These are phyloP conservation scores for Mechanitis messenoides DNA, from an alignment of 2,888 invertebrate genomes.

Conservation along the genomic window DNA sequence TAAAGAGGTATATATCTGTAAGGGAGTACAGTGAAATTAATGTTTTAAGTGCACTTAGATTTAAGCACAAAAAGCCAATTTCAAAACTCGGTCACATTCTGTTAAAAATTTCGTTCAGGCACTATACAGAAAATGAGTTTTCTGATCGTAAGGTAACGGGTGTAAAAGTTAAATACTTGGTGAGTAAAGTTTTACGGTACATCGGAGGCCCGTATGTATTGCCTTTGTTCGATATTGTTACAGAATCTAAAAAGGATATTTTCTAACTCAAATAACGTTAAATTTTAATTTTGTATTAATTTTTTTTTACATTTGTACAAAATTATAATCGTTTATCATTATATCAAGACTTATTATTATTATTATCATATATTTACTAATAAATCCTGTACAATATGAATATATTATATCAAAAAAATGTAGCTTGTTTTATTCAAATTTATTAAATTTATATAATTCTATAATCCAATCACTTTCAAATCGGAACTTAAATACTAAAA, in stretches of 20 bases:
- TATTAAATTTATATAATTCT: too few relatives aligned
- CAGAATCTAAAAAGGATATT: not conserved
- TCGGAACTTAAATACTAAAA: too few relatives aligned
- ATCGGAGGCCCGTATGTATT: not conserved
- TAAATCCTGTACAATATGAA: too few relatives aligned
- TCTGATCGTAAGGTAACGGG: conserved; percentile 4
- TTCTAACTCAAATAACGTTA: not conserved
- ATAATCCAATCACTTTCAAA: too few relatives aligned
- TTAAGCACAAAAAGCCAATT: not conserved
- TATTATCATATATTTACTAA: too few relatives aligned
- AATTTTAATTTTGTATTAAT: not conserved
- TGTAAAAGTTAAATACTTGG: conserved; percentile 1
- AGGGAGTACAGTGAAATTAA: not conserved
- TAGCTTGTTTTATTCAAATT: too few relatives aligned
- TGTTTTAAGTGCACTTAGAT: not conserved
- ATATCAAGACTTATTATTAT: too few relatives aligned
- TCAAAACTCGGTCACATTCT: not conserved
- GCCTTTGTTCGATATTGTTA: conserved; percentile 6
- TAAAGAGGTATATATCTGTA: not conserved
- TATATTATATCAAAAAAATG: too few relatives aligned
- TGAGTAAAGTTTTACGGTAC: not conserved
- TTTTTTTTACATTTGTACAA: not conserved
- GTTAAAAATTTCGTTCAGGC: conserved; percentile 2
- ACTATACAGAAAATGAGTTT: conserved; percentile 1
- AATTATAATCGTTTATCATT: not conserved